Evolutionary conservation across 2,797 vertebrate species (phyloP), one percentile per base, ranked within the genome.

Genomic region (Coilia nasus): DNA sequence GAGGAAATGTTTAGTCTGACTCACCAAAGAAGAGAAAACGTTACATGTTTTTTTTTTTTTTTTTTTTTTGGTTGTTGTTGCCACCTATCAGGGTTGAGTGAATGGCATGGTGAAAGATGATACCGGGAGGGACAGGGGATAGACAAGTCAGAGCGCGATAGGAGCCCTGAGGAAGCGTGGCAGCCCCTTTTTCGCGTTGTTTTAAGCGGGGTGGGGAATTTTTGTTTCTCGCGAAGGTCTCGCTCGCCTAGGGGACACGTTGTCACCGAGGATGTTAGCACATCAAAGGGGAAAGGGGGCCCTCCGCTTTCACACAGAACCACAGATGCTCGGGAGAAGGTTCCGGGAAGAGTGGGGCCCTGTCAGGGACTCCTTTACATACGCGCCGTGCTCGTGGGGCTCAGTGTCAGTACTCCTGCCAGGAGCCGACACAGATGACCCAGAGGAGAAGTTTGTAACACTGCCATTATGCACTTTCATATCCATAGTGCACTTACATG

Each of bases 281-380:
- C 67, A 75, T 75, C 67, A 75, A 75, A 75, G 67, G 62, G 35
- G 50, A 28, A 75, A 75, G 35, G 67, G 62, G 35, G 50, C 50
- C 50, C 28, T 75, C 28, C 1, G 28, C 35, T 75, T 35, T 17
- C 17, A 35, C 5, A 25, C 10, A 59, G 19, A 62, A 64, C 62
- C 62, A 19, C 67, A 75, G 64, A 71, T 1, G 28, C 31, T 15
- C 31, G 67, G 28, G 28, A 75, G 67, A 35, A 35, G 28, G 67
- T 75, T 75, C 4, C 4, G 31, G 5, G 14, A 6, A 35, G 14
- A 19, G 28, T 17, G 5, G 3, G 7, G 15, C 67, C 7, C 28
- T 35, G n/a, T 11, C 60, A 23, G 60, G 60, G n/a, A 64, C 23
- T 6, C 9, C 60, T 35, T 28, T 17, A 35, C 4, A 19, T 35